Conservation (phyloP, 1,140 invertebrate genomes). For the Brachionus angularis region DNA sequence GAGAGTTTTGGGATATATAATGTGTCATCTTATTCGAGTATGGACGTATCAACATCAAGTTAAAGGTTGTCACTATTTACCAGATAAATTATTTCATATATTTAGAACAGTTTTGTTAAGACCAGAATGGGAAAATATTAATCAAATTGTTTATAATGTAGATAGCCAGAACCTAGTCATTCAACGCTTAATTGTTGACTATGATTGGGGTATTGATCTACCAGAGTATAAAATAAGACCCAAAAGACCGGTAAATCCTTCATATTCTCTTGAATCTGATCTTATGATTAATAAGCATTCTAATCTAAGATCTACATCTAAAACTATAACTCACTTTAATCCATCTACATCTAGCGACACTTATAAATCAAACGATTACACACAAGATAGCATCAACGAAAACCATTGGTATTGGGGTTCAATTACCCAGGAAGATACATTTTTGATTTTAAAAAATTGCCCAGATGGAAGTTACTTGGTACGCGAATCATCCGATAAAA, state of each 20-base stretch:
- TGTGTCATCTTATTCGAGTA: conserved; percentile 25
- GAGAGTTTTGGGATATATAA: not conserved
- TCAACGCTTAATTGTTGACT: conserved; percentile 23
- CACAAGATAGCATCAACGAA: conserved; percentile 7
- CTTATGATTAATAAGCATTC: too few relatives aligned
- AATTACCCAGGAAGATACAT: conserved; percentile 14
- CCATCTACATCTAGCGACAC: not conserved
- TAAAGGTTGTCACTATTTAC: conserved; percentile 32
- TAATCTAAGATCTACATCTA: too few relatives aligned
- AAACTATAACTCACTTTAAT: not conserved
- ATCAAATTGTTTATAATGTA: conserved; percentile 20
- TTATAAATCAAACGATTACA: not conserved
- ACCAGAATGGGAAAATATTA: conserved; percentile 16
- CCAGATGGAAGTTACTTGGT: conserved; percentile 37
- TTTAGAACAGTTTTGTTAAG: conserved; percentile 8
- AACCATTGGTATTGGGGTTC: conserved; percentile 36
- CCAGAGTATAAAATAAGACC: conserved; percentile 27
- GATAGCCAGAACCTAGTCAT: conserved; percentile 29
- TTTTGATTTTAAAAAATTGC: conserved; percentile 31
- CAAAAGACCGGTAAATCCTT: not conserved
- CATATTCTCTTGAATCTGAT: not conserved
- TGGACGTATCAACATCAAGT: conserved; percentile 19
- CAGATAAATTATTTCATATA: conserved; percentile 37
- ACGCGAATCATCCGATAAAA: conserved; percentile 21
- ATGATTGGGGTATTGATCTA: conserved; percentile 16